These are phyloP conservation scores for Sinocyclocheilus rhinocerous DNA, from an alignment of 2,113 vertebrate genomes.

Conservation along the genomic window DNA sequence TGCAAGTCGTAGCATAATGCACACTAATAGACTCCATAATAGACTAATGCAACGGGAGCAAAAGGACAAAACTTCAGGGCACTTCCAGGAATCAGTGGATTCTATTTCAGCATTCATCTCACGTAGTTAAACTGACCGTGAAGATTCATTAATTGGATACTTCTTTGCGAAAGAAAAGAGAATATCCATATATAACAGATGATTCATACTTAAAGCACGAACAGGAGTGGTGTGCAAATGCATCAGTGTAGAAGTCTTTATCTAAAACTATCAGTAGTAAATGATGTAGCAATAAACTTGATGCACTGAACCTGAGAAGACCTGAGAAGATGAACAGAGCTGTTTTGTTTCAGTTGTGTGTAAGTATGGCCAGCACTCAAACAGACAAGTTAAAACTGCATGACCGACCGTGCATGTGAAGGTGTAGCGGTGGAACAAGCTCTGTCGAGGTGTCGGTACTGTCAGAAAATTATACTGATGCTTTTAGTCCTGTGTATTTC, in stretches of 20 bases:
- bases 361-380: conserved; percentile 5
- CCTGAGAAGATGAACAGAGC: conserved; percentile 44
- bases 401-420: conserved; percentile 10
- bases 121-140: neutral
- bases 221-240: neutral
- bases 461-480: conserved; percentile 50
- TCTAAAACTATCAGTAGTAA: conserved; percentile 70
- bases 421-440: conserved; percentile 7
- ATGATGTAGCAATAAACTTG: conserved; percentile 76
- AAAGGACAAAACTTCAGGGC: neutral
- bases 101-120: neutral
- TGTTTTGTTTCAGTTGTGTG: neutral
- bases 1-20: conserved; percentile 3
- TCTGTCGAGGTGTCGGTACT: conserved; percentile 59
- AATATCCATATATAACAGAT: neutral
- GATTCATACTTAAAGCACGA: neutral
- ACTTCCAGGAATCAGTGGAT: neutral
- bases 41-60: neutral
- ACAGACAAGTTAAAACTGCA: conserved; percentile 81
- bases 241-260: neutral
- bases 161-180: neutral
- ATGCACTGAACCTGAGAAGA: conserved; percentile 37
- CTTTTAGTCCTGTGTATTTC: conserved; percentile 1
- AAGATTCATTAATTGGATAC: neutral
- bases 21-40: conserved; percentile 27